Percentiles rank a stretch among this genome's conserved stretches.
Evolutionary conservation across 2,113 vertebrate genomes (phyloP).

Genomic region (Prunella fulvescens): DNA sequence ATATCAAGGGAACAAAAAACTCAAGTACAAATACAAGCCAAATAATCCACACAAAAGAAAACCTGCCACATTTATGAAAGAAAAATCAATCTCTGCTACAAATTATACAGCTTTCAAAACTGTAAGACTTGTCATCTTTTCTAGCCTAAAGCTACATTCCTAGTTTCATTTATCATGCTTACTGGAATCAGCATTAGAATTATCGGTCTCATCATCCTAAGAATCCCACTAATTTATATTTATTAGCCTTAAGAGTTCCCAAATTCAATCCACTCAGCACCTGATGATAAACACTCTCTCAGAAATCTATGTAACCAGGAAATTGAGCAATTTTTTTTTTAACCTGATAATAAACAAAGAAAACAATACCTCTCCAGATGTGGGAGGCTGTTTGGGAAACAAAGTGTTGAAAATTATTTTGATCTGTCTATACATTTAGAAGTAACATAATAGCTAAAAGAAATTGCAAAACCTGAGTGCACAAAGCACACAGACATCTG

Average conservation of each 20-base stretch:
- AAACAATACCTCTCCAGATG: neutral
- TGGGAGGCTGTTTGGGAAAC: neutral
- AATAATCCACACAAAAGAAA: neutral
- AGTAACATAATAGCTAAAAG: neutral
- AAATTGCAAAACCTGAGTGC: neutral
- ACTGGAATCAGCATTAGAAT: neutral
- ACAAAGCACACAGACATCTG: neutral
- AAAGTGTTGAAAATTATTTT: neutral
- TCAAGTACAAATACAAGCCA: neutral
- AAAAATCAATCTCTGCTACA: neutral
- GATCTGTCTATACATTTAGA: neutral
- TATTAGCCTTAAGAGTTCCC: neutral
- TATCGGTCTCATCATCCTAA: neutral
- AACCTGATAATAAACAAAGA: neutral
- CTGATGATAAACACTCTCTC: neutral
- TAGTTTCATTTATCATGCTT: neutral
- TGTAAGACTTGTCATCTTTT: neutral
- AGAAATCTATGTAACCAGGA: neutral
- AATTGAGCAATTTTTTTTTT: neutral
- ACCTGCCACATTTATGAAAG: neutral
- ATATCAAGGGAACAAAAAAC: neutral
- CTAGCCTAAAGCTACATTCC: neutral
- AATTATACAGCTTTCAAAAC: slow-evolving; percentile 9
- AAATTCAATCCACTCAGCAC: neutral
- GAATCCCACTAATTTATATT: neutral